Evolutionary conservation across 2,113 vertebrate genomes (phyloP).

Genomic region (Rousettus leschenaultii): DNA sequence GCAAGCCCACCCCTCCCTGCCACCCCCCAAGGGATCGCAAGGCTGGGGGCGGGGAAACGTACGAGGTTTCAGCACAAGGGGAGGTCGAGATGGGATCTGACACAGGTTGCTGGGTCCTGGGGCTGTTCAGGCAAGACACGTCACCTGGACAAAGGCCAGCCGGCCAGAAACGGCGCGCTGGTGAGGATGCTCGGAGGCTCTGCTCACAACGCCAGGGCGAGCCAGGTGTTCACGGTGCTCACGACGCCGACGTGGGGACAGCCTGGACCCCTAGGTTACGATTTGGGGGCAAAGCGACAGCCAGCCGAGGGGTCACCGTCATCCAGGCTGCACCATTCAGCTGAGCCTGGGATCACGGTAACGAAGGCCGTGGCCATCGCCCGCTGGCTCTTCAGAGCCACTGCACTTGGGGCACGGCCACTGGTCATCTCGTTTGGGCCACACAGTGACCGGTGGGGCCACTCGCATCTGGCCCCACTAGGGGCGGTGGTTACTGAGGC

Average conservation of each 20-base stretch:
- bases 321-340: rapidly evolving
- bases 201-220: neutral
- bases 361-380: rapidly evolving
- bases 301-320: rapidly evolving
- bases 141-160: neutral
- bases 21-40: neutral
- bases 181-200: neutral
- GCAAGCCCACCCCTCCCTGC: neutral
- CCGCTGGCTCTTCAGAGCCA: rapidly evolving
- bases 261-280: rapidly evolving
- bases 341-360: rapidly evolving
- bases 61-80: neutral
- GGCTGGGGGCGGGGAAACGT: too few relatives aligned
- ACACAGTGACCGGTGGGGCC: neutral
- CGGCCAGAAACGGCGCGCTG: neutral
- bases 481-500: neutral
- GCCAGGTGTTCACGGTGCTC: rapidly evolving
- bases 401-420: neutral
- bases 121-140: neutral
- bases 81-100: neutral
- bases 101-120: neutral
- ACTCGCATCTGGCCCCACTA: neutral
- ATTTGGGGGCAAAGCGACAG: rapidly evolving
- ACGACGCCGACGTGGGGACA: rapidly evolving
- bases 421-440: neutral